Evolutionary conservation across 2,797 vertebrate species (phyloP).

Genomic region (Uromys caudimaculatus): DNA sequence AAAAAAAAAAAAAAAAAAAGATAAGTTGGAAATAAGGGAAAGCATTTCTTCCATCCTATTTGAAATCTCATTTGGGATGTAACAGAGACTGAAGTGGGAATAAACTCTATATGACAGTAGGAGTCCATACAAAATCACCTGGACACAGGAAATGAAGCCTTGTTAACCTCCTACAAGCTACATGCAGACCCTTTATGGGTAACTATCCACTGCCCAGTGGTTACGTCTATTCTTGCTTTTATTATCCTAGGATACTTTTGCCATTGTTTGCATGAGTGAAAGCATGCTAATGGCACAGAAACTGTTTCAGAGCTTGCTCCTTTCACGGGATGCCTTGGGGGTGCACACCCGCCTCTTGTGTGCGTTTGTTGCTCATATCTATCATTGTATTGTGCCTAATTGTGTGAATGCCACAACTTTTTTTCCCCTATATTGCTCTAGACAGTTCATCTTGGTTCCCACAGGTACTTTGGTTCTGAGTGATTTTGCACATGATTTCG

Average conservation of each 20-base stretch:
- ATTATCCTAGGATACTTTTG: background rate
- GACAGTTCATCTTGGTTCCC: slow-evolving; percentile 18
- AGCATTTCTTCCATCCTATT: slow-evolving; percentile 11
- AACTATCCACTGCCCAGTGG: background rate
- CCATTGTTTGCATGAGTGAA: background rate
- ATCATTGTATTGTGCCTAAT: background rate
- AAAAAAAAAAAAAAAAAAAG: no score
- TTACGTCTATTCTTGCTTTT: background rate
- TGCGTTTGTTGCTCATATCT: background rate
- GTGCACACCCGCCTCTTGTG: background rate
- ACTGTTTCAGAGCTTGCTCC: background rate
- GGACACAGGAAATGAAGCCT: background rate
- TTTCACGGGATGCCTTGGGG: background rate
- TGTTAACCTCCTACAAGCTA: background rate
- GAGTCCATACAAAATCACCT: background rate
- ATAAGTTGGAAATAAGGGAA: background rate
- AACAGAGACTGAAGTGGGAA: background rate
- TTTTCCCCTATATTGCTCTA: background rate
- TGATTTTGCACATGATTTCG: background rate
- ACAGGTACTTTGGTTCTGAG: background rate
- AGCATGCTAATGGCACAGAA: background rate
- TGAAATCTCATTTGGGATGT: slow-evolving; percentile 1
- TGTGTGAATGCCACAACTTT: background rate
- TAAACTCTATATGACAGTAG: background rate
- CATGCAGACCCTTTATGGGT: no score